Evolutionary conservation across 1,140 invertebrate genomes (phyloP).

Genomic region (Sesamia nonagrioides): DNA sequence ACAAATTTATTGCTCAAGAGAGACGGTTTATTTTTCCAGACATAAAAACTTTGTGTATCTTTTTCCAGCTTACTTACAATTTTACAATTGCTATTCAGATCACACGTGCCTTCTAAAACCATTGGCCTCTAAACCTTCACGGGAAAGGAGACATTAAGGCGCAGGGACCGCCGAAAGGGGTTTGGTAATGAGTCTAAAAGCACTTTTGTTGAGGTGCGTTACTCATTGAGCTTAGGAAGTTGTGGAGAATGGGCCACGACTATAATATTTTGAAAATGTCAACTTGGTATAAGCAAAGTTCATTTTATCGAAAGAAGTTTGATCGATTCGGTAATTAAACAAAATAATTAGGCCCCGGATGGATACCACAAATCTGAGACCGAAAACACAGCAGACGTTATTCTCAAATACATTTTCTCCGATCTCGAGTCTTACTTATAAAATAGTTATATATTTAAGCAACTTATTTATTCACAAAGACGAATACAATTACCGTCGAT

Average conservation of each 20-base stretch:
- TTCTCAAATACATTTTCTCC: conserved; percentile 3
- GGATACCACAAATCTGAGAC: not conserved
- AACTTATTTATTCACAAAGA: conserved; percentile 8
- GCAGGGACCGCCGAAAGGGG: conserved; percentile 35
- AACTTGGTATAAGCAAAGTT: not conserved
- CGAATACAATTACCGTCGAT: not conserved
- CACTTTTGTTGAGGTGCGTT: conserved; percentile 43
- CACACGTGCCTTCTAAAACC: conserved; percentile 42
- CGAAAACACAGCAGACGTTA: not conserved
- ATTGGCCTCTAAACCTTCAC: conserved; percentile 39
- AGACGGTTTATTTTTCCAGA: conserved; percentile 28
- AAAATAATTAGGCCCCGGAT: conserved; percentile 2
- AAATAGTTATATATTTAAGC: not conserved
- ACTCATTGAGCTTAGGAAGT: conserved; percentile 36
- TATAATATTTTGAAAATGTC: conserved; percentile 30
- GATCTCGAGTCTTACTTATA: not conserved
- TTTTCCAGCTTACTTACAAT: conserved; percentile 5
- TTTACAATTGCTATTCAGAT: conserved; percentile 38
- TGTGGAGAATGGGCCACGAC: conserved; percentile 20
- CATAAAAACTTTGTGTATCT: conserved; percentile 38
- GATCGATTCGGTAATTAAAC: conserved; percentile 16
- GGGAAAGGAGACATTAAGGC: conserved; percentile 34
- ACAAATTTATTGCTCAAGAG: conserved; percentile 42
- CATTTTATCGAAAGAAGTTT: not conserved
- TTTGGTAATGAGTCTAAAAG: conserved; percentile 45